Percentiles rank a stretch among this genome's conserved stretches.
Evolutionary conservation across 2,797 vertebrate genomes (phyloP).

Genomic region (Petrocephalus sullivani): DNA sequence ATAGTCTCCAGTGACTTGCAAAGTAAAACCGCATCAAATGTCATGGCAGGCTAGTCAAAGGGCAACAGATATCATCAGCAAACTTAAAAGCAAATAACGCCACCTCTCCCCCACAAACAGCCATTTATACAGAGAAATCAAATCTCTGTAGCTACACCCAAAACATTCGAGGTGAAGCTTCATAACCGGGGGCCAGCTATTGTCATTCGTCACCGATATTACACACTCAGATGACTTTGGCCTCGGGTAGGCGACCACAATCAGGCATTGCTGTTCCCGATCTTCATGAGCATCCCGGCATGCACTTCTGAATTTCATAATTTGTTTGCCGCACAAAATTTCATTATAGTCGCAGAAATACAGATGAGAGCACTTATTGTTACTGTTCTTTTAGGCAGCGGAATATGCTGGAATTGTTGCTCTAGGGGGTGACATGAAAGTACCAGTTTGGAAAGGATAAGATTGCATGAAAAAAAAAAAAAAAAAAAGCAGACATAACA

Average conservation of each 20-base stretch:
- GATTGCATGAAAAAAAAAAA: background rate
- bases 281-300: background rate
- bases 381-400: background rate
- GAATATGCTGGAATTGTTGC: background rate
- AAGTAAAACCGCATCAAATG: background rate
- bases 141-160: background rate
- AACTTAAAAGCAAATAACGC: background rate
- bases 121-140: background rate
- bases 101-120: background rate
- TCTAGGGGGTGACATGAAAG: background rate
- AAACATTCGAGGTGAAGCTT: background rate
- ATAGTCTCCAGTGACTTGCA: background rate
- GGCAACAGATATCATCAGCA: background rate
- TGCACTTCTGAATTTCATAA: background rate
- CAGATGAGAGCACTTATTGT: background rate
- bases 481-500: background rate
- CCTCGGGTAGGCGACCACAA: background rate
- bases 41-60: background rate
- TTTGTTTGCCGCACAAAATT: background rate
- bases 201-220: background rate
- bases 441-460: background rate
- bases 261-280: background rate
- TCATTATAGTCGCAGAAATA: background rate
- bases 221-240: background rate
- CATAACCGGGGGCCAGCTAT: background rate